A percentile compares a stretch with the other conserved stretches of the same genome.
These are phyloP conservation scores for Ethmia dodecea DNA, from an alignment of 2,888 invertebrate species.

Conservation along the genomic window DNA sequence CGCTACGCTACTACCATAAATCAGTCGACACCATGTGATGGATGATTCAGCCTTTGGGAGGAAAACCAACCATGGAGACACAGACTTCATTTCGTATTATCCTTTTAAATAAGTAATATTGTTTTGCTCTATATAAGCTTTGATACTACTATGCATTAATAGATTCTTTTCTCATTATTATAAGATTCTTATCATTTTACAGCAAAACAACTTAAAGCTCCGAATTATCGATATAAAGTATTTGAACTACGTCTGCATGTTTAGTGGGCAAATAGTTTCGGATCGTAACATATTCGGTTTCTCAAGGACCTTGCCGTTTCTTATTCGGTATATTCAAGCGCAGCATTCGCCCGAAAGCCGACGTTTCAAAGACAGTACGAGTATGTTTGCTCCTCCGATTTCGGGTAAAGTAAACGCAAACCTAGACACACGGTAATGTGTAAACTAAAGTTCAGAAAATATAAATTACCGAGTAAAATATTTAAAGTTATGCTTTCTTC, in stretches of 20 bases:
- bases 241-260: slow-evolving; percentile 9
- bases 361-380: slow-evolving; percentile 16
- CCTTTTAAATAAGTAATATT: no score
- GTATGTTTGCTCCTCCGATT: slow-evolving; percentile 14
- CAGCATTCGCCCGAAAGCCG: slow-evolving; percentile 14
- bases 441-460: no score
- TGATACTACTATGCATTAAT: no score
- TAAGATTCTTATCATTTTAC: no score
- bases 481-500: slow-evolving; percentile 5
- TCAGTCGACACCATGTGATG: slow-evolving; percentile 65
- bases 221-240: no score
- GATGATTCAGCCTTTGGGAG: slow-evolving; percentile 47
- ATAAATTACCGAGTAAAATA: slow-evolving; percentile 8
- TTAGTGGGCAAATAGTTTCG: slow-evolving; percentile 12
- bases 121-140: no score
- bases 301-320: slow-evolving; percentile 15
- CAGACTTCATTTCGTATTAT: slow-evolving; percentile 33
- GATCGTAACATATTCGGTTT: slow-evolving; percentile 14
- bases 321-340: slow-evolving; percentile 19
- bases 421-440: no score
- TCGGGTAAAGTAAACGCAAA: slow-evolving; percentile 13
- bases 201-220: no score
- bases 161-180: no score
- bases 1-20: slow-evolving; percentile 61
- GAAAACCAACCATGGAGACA: slow-evolving; percentile 34